Evolutionary conservation across 2,113 vertebrate species (phyloP), one percentile per base, ranked within the genome.

Genomic region (Podiceps cristatus): DNA sequence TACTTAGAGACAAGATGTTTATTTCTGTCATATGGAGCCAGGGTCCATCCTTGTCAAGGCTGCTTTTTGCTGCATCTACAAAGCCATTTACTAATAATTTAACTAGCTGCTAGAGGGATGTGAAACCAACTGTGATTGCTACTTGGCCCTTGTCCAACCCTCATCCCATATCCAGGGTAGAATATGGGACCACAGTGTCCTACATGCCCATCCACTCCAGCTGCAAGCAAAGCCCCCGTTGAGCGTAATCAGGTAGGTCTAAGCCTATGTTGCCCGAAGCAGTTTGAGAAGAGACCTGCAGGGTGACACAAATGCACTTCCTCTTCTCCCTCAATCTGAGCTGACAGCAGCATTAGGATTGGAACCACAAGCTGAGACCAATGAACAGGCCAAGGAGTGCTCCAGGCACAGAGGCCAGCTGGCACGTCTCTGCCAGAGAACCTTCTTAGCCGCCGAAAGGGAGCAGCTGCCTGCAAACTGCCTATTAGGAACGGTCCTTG

Each of bases 131-230:
- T 58, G 77, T 50, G 67, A 23, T 13, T 69, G 62, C 28, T 63
- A 42, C 35, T 40, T 20, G 9, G 28, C 33, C 31, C 11, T 90
- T 35, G 35, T 25, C 66, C 45, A 33, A 37, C 37, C 37, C 37
- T 37, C 37, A 37, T 37, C 37, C 37, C 37, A 37, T 37, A 37
- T 37, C 37, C 37, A 49, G 29, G 44, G 15, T 42, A 53, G 37
- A 44, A 17, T 60, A 35, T 1, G 6, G 31, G 53, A 75, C 37
- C 40, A 29, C 35, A 33, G 44, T 0, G 1, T 75, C 56, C 87
- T 33, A 9, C 25, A 40, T 0, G 0, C 4, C 3, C n/a, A 40
- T 4, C 7, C 11, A 59, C 16, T 18, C 47, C 73, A 52, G n/a
- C 60, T 60, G 44, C 25, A 35, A 74, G 77, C 35, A 87, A 81